A percentile compares a stretch with the other conserved stretches of the same genome.
These are phyloP conservation scores for Cephus nigrinus DNA, from an alignment of 2,888 invertebrate genomes.

Conservation along the genomic window DNA sequence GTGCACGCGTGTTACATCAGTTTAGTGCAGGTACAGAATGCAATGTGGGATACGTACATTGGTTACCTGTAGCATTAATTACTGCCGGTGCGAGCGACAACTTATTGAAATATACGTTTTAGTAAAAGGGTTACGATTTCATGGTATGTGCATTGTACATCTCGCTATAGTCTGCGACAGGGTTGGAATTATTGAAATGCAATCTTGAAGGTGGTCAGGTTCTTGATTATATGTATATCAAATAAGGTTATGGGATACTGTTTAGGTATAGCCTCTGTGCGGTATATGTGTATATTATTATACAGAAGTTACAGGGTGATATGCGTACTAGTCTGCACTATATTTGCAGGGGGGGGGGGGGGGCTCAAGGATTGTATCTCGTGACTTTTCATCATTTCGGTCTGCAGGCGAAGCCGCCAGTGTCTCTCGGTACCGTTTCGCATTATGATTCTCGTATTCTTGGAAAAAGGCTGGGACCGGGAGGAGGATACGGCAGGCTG, in stretches of 20 bases:
- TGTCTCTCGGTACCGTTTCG: background rate
- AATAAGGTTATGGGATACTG: too few relatives aligned
- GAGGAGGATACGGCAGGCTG: background rate
- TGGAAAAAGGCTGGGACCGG: background rate
- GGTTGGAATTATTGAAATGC: background rate
- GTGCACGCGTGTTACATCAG: slow-evolving; percentile 1
- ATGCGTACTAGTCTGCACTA: background rate
- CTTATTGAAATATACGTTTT: background rate
- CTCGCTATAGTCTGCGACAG: background rate
- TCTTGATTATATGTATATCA: too few relatives aligned
- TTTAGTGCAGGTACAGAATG: background rate
- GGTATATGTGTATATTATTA: background rate
- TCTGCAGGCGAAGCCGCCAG: background rate
- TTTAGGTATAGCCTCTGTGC: too few relatives aligned
- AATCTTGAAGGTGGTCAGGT: too few relatives aligned
- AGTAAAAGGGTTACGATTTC: background rate
- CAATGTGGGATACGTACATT: background rate
- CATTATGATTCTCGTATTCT: slow-evolving; percentile 5
- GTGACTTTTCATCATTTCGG: background rate
- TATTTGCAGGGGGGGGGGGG: background rate
- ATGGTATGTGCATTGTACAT: too few relatives aligned
- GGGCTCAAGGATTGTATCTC: background rate
- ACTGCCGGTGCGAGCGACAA: background rate
- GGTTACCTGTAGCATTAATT: background rate
- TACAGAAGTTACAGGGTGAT: background rate